Base-by-base conservation (phyloP, 2,888 invertebrate genomes). In the Tyria jacobaeae region DNA sequence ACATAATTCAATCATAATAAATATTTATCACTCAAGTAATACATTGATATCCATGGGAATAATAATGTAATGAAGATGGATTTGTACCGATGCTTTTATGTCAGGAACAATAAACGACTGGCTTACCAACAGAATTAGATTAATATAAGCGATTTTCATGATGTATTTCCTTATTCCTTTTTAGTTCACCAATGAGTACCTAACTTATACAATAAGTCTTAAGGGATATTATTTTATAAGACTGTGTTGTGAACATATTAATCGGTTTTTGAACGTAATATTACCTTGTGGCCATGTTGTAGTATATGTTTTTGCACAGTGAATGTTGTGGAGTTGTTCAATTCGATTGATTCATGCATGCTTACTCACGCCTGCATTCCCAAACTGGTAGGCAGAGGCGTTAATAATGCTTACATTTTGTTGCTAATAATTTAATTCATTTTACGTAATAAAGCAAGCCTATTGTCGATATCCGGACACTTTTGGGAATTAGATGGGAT, bases 41-140 rank as follows among this genome's bases (percentile, higher is more conserved):
- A 64, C 71, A 68, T 76, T 74, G 72, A 63, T 75, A 77, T 64
- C 66, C 68, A 57, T 59, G 64, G 50, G 67, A 66, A 77, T 66
- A 77, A 62, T 66, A 57, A 64, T 66, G 60, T 70, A 66, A 76
- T 75, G 78, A 76, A 77, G 72, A 72, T 66, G 61, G 75, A 77
- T 76, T 72, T 66, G 50, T 51, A 50, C 39, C 52, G 47, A 66
- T 59, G 49, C 58, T 65, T 66, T 70, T 72, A 66, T 75, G 57
- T 37, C 60, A 62, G 64, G 63, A 74, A 72, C 65, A 68, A 68
- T 70, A 77, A 77, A 72, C 68, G 52, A 63, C 66, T 57, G 12
- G 56, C 54, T 56, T 51, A 34, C 54, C 47, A 60, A 48, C 9
- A 25, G 35, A 49, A 65, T 64, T 51, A 27, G 60, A 63, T 73